These are phyloP conservation scores for Solea solea DNA, from an alignment of 2,113 vertebrate genomes.

Conservation along the genomic window DNA sequence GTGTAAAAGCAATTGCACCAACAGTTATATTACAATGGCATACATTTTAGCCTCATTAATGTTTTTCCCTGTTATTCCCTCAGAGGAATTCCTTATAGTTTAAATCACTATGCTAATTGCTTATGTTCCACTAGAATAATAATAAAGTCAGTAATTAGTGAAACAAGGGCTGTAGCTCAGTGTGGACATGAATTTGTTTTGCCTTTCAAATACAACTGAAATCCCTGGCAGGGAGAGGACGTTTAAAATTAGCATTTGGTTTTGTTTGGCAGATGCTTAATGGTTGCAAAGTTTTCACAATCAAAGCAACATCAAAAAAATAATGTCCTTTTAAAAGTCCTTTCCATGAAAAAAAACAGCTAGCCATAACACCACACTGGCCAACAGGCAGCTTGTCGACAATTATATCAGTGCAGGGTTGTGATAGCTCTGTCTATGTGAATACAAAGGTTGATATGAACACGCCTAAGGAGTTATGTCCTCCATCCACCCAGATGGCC, in stretches of 20 bases:
- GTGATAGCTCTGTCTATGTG: slow-evolving; percentile 12
- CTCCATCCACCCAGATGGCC: slow-evolving; percentile 61
- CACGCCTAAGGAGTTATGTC: slow-evolving; percentile 46
- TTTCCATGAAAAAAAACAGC: slow-evolving; percentile 8
- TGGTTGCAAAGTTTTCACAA: slow-evolving; percentile 21
- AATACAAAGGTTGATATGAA: slow-evolving; percentile 49
- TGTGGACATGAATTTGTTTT: slow-evolving; percentile 42
- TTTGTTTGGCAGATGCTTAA: slow-evolving; percentile 37
- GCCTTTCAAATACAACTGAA: slow-evolving; percentile 43
- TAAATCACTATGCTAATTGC: slow-evolving; percentile 68
- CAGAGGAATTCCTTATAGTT: slow-evolving; percentile 47
- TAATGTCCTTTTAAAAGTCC: slow-evolving; percentile 1
- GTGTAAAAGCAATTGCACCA: slow-evolving; percentile 1
- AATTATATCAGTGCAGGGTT: slow-evolving; percentile 16
- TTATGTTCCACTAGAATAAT: slow-evolving; percentile 63
- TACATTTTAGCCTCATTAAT: slow-evolving; percentile 38
- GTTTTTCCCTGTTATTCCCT: slow-evolving; percentile 31
- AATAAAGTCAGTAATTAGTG: slow-evolving; percentile 70
- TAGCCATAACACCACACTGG: slow-evolving; percentile 2
- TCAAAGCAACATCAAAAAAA: slow-evolving; percentile 18
- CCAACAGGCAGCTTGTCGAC: slow-evolving; percentile 30
- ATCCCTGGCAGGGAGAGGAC: slow-evolving; percentile 38
- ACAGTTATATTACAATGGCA: slow-evolving; percentile 15
- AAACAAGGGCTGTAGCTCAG: slow-evolving; percentile 51
- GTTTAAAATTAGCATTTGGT: slow-evolving; percentile 43